Base-by-base conservation (phyloP, 1,140 invertebrate species). In the Trialeurodes vaporariorum region DNA sequence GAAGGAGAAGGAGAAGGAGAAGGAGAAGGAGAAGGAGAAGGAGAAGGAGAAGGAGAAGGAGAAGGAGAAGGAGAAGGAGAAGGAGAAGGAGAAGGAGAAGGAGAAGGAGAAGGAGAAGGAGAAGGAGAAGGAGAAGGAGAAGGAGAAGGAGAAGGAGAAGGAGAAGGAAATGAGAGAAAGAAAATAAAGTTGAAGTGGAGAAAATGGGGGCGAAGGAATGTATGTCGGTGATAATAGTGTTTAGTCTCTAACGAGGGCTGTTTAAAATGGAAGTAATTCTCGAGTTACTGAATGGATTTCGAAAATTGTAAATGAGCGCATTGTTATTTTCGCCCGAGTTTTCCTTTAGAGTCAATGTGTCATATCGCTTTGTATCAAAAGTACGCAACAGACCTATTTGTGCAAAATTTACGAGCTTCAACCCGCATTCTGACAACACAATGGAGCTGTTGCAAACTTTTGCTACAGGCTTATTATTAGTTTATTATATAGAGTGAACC, bases 101-200 rank as follows among this genome's bases (percentile, higher is more conserved):
- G n/a, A n/a, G n/a, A n/a, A n/a, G n/a, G n/a, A n/a, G n/a, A n/a
- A n/a, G n/a, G n/a, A n/a, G n/a, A n/a, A n/a, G n/a, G n/a, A n/a
- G n/a, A n/a, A n/a, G 58, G 58, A 61, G n/a, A 61, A 61, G 60
- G 26, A 61, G 60, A 61, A 61, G 60, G 26, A n/a, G n/a, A 61
- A n/a, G 60, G 13, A n/a, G 60, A 13, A 61, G 60, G 21, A 5
- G 60, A 61, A 61, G 13, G 26, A 13, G 60, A 61, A 61, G 17
- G 26, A 17, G 13, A 61, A 17, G 13, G 26, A 17, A n/a, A n/a
- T n/a, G n/a, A n/a, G n/a, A n/a, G n/a, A n/a, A n/a, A n/a, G n/a
- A n/a, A n/a, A n/a, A n/a, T 25, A 61, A 13, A 61, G 26, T 5
- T 2, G 26, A 25, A 61, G 26, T 23, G 26, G 59, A 61, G 13